These are phyloP conservation scores for Thymelicus acteon DNA, from an alignment of 2,888 invertebrate genomes.

Conservation along the genomic window DNA sequence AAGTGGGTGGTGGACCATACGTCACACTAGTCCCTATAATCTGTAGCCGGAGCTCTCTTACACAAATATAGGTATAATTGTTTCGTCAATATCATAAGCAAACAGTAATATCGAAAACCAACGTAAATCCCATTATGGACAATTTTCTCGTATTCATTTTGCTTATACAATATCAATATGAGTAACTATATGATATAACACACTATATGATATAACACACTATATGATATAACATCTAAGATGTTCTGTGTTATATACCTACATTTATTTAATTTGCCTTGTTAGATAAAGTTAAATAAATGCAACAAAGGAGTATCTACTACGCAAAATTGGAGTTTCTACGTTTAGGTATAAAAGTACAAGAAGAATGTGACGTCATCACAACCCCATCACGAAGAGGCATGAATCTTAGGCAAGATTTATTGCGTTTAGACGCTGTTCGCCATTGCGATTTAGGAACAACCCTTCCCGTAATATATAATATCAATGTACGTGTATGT, in stretches of 20 bases:
- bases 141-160: no score
- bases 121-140: no score
- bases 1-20: conserved; percentile 4
- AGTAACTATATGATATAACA: no score
- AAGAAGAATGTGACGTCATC: conserved; percentile 30
- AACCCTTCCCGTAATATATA: conserved; percentile 3
- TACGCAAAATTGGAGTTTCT: neutral
- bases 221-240: no score
- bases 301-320: no score
- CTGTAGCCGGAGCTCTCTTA: neutral
- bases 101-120: no score
- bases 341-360: neutral
- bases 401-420: conserved; percentile 42
- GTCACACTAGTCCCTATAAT: neutral
- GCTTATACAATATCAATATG: no score
- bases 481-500: neutral
- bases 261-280: no score
- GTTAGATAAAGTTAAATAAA: no score
- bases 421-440: conserved; percentile 35
- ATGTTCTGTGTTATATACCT: no score
- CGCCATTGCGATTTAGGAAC: conserved; percentile 21
- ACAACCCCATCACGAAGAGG: conserved; percentile 29
- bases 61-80: neutral
- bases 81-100: no score
- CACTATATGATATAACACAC: no score